phyloP scores from a whole-genome alignment of 2,113 vertebrate genomes.

The Tyrannus savana region DNA sequence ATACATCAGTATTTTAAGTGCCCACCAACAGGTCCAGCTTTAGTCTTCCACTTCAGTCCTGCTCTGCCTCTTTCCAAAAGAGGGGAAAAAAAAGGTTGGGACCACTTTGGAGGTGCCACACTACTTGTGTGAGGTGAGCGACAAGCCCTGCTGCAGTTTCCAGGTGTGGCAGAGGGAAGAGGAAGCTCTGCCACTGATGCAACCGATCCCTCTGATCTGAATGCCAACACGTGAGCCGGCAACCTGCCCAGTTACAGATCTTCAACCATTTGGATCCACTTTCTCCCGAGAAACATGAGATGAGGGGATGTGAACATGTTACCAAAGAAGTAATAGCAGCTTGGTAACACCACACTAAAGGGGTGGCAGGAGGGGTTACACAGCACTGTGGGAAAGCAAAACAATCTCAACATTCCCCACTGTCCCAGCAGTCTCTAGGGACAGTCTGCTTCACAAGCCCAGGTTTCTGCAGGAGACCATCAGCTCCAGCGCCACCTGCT shows the following conservation, averaged over 20 bases:
- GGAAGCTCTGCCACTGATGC: background rate
- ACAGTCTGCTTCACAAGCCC: background rate
- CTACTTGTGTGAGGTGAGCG: rapidly evolving
- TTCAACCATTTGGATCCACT: rapidly evolving
- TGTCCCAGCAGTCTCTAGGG: background rate
- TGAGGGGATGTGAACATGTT: background rate
- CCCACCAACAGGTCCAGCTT: background rate
- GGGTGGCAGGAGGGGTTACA: background rate
- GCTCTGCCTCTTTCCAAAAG: background rate
- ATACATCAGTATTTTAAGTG: background rate
- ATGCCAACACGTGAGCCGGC: background rate
- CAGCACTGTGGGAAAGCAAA: background rate
- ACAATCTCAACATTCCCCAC: background rate
- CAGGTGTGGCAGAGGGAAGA: background rate
- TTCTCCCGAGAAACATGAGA: background rate
- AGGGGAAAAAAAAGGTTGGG: too few relatives aligned
- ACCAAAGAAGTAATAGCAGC: background rate
- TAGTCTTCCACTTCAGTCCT: background rate
- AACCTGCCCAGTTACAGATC: background rate
- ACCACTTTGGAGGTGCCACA: background rate
- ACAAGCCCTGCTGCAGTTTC: background rate
- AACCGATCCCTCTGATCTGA: background rate
- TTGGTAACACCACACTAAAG: background rate
- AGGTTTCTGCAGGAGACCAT: background rate
- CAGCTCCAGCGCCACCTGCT: background rate